Conservation (phyloP, 2,797 vertebrate species). For the Liasis olivaceus region DNA sequence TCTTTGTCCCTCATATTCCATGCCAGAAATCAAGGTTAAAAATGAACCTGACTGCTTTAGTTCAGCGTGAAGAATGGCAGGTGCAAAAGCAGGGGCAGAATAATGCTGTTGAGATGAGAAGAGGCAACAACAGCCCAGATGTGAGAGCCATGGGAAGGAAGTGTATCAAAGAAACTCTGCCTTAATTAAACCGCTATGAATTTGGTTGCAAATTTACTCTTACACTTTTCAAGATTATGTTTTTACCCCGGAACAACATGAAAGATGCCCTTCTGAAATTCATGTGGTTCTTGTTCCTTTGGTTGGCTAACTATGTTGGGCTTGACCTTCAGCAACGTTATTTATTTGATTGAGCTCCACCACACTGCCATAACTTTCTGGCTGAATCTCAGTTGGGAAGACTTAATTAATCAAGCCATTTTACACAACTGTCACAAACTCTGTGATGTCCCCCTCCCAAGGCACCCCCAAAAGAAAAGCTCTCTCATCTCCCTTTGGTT, state of each 20-base stretch:
- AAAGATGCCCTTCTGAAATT: neutral
- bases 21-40: too few relatives aligned
- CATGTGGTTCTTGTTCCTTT: neutral
- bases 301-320: neutral
- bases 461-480: neutral
- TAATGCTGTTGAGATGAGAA: neutral
- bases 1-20: too few relatives aligned
- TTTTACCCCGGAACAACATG: neutral
- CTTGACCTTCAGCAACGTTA: neutral
- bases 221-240: neutral
- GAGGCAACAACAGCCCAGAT: neutral
- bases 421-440: neutral
- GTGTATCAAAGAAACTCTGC: neutral
- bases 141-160: neutral
- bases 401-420: neutral
- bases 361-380: neutral
- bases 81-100: neutral
- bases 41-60: too few relatives aligned
- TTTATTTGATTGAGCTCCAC: neutral
- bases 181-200: neutral
- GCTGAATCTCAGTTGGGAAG: neutral
- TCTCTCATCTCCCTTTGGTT: slow-evolving; percentile 41
- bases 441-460: too few relatives aligned
- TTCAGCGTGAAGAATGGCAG: neutral
- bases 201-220: neutral